Evolutionary conservation across 2,888 invertebrate genomes (phyloP).

Genomic region (Hololepta plana): DNA sequence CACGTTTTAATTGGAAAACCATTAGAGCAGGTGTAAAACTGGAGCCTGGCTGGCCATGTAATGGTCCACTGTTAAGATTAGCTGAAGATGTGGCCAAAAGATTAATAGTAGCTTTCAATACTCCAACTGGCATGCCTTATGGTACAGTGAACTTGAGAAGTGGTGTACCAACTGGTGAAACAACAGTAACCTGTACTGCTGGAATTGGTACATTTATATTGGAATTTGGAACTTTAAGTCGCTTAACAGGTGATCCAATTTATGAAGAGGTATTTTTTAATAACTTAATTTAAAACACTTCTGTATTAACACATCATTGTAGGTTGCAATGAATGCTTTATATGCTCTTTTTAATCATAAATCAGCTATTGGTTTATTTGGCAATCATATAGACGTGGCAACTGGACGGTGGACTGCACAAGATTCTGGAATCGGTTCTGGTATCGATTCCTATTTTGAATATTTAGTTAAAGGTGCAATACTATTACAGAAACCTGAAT

Average conservation of each 20-base stretch:
- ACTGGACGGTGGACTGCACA: constrained; percentile 94
- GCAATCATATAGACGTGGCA: constrained; percentile 92
- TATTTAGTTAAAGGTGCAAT: constrained; percentile 94
- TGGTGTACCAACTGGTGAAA: constrained; percentile 89
- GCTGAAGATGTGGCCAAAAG: constrained; percentile 91
- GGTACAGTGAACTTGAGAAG: constrained; percentile 86
- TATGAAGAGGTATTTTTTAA: constrained; percentile 62
- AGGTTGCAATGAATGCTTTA: constrained; percentile 82
- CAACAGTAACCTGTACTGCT: constrained; percentile 93
- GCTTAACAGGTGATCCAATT: constrained; percentile 82
- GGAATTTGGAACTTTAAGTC: constrained; percentile 87
- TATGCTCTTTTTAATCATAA: constrained; percentile 72
- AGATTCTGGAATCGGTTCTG: constrained; percentile 56
- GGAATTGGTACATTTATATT: constrained; percentile 94
- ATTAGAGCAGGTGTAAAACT: constrained; percentile 57
- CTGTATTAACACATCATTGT: constrained; percentile 11
- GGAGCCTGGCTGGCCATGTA: constrained; percentile 95
- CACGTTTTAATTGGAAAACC: too few species aligned
- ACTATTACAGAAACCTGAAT: constrained; percentile 72
- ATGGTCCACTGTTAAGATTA: constrained; percentile 77
- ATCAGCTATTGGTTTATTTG: constrained; percentile 76
- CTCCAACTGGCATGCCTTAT: constrained; percentile 90
- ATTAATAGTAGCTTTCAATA: constrained; percentile 78
- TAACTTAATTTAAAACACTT: background rate
- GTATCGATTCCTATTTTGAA: constrained; percentile 95